Conservation (phyloP, 2,113 vertebrate species). For the Phodopus roborovskii region DNA sequence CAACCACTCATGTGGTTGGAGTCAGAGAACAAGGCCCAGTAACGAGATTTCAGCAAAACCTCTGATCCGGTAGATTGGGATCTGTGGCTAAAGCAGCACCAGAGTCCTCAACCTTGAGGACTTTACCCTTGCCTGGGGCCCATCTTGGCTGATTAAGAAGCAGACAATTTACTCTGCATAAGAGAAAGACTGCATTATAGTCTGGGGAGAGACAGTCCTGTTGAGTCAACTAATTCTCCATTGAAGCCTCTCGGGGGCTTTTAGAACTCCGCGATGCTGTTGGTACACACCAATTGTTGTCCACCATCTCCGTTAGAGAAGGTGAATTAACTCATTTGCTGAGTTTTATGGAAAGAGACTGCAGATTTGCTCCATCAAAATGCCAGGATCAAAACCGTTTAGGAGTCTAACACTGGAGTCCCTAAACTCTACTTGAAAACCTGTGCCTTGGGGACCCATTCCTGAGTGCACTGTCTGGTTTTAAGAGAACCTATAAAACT, state of each 20-base stretch:
- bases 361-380: not conserved
- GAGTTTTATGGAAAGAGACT: not conserved
- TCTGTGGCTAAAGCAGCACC: not conserved
- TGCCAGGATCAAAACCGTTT: not conserved
- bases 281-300: not conserved
- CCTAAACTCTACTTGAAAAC: not conserved
- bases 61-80: not conserved
- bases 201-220: not conserved
- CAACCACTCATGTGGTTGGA: not conserved
- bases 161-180: not conserved
- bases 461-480: not conserved
- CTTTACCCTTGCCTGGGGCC: conserved; percentile 32
- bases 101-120: not conserved
- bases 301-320: accelerated
- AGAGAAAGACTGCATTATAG: not conserved
- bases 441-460: not conserved
- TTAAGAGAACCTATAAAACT: not conserved
- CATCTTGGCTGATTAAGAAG: not conserved
- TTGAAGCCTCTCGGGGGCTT: not conserved
- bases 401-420: not conserved
- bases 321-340: not conserved
- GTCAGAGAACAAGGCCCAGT: not conserved
- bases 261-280: not conserved
- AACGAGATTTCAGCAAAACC: not conserved
- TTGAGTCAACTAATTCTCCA: not conserved